Base-by-base conservation (phyloP, 2,113 vertebrate genomes). In the Lichenostomus cassidix region DNA sequence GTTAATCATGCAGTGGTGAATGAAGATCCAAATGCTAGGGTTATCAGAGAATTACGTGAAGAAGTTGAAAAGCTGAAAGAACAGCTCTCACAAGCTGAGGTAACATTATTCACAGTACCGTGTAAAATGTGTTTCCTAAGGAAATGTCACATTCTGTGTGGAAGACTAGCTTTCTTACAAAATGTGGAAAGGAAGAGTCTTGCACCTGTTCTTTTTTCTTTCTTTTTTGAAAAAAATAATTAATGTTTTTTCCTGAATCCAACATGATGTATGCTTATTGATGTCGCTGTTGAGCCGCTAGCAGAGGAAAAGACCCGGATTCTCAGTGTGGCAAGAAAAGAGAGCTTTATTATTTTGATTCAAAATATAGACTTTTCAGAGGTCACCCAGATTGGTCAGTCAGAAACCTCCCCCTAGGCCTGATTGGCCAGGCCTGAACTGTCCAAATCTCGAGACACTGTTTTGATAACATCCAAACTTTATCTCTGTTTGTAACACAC, bases 1-100 rank as follows among this genome's bases (percentile, higher is more conserved):
- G 98, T 99, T 75, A 99, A 99, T 93, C 99, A 99, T 9, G 99
- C 99, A 4, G 95, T 99, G 24, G 99, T 99, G 75, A 99, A 99
- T 13, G 99, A 99, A 96, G 99, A 99, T 94, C 99, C 99, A 83
- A 99, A 99, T 3, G 99, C 99, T 31, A 98, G 99, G 35, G 99
- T 99, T 97, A 99, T 99, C 97, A 97, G 99, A 81, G 99, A 99
- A 73, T 98, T 99, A 63, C 97, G 99, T 27, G 99, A 99, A 92
- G 99, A 99, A 95, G 99, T 99, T 70, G 99, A 99, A 91, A 99
- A 99, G 85, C 98, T 99, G 74, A 98, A 97, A 94, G 99, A 99
- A 83, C 99, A 99, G 95, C 99, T 99, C 41, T 99, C 98, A 0
- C 99, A 99, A 97, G 99, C 99, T 0, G 99, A 99, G 98, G 99